Evolutionary conservation across 2,888 invertebrate genomes (phyloP).

Genomic region (Ophion obscuratus): DNA sequence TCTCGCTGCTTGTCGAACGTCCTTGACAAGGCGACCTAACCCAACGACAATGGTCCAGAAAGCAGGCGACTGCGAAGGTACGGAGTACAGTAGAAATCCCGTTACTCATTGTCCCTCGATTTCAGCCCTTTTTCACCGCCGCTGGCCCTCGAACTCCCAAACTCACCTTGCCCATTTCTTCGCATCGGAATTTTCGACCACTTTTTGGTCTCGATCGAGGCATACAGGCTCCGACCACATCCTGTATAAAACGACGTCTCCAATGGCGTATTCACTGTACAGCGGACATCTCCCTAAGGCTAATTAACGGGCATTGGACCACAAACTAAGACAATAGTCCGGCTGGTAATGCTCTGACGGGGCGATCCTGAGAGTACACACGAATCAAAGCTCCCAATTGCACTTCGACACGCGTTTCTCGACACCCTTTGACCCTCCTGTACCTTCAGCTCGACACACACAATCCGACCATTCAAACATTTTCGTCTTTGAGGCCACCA

Average conservation of each 20-base stretch:
- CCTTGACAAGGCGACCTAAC: constrained; percentile 55
- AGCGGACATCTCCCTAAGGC: constrained; percentile 48
- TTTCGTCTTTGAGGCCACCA: constrained; percentile 29
- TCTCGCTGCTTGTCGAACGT: constrained; percentile 64
- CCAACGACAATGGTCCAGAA: constrained; percentile 50
- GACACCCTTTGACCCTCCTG: constrained; percentile 30
- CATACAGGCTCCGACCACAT: neutral
- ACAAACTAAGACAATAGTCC: constrained; percentile 52
- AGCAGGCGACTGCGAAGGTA: constrained; percentile 50
- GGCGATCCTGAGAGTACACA: constrained; percentile 19
- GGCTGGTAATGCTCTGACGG: neutral
- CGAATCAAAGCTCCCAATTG: constrained; percentile 56
- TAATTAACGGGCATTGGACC: constrained; percentile 62
- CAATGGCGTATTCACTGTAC: constrained; percentile 33
- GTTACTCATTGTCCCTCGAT: neutral
- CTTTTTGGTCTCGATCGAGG: neutral
- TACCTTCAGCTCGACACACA: neutral
- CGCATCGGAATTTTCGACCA: neutral
- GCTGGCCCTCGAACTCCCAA: neutral
- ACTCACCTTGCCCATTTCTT: neutral
- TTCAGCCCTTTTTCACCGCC: neutral
- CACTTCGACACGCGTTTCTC: constrained; percentile 44
- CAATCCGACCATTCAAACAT: constrained; percentile 17
- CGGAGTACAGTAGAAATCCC: constrained; percentile 43
- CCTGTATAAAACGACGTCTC: neutral